Base-by-base conservation (phyloP, 2,113 vertebrate species). In the Eurypyga helias region DNA sequence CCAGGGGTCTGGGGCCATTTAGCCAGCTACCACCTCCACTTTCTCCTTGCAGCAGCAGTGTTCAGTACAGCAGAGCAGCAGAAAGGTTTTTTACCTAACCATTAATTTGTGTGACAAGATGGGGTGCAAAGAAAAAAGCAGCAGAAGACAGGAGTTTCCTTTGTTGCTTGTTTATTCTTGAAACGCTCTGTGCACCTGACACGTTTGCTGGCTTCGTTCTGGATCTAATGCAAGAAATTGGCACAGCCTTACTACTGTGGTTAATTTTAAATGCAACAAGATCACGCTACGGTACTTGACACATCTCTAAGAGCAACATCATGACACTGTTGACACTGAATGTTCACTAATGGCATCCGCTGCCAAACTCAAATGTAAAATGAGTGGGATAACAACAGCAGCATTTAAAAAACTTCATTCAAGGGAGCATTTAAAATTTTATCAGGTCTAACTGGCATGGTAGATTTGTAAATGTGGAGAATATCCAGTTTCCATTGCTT, bases 361-460 rank as follows among this genome's bases (percentile, higher is more conserved):
- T 95, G 97, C 95, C 96, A 97, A 96, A 94, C 78, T 17, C 64
- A 41, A 4, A 55, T 93, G 95, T 96, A 89, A 92, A 96, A 96
- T 23, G 83, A 90, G 83, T 17, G 72, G 91, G 91, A 91, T 73
- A 92, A 95, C 85, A 95, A 89, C 92, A 76, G 79, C 82, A 93
- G 93, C 73, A 38, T 81, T 96, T 92, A 89, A 94, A 92, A 96
- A 92, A 72, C 90, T 85, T 95, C 95, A 84, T 97, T 95, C 95
- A 83, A 85, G 84, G 81, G 81, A 96, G 71, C 87, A 49, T 95
- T 97, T 96, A 96, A 97, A 95, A 90, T 97, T 95, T 96, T 60
- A 97, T 97, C 96, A 96, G 84, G 87, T 33, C 79, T 97, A 80
- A 76, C 92, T 73, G 89, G 91, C 85, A 28, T 38, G 61, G 76